phyloP scores from a whole-genome alignment of 2,797 vertebrate genomes.

The Myripristis jacobus region DNA sequence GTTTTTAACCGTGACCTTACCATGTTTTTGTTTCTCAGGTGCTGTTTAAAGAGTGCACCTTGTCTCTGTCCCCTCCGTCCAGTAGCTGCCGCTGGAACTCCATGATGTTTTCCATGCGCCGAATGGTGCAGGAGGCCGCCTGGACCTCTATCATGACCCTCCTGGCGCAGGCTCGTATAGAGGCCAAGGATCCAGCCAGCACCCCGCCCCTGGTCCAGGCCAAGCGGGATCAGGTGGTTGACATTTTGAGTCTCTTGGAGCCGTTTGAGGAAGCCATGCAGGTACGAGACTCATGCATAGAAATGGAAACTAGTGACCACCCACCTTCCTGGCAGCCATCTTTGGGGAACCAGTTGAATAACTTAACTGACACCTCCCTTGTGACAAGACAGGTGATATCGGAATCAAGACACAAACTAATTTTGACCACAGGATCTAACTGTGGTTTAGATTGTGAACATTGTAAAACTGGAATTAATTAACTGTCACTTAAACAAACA shows the following conservation, averaged over 20 bases:
- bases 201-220: constrained; percentile 79
- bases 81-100: constrained; percentile 81
- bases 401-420: too few species aligned
- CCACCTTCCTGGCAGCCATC: too few species aligned
- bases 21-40: constrained; percentile 52
- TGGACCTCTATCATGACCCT: constrained; percentile 78
- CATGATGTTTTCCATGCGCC: constrained; percentile 72
- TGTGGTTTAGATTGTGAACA: too few species aligned
- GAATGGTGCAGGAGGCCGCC: constrained; percentile 73
- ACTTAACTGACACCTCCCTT: too few species aligned
- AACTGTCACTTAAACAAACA: too few species aligned
- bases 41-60: constrained; percentile 75
- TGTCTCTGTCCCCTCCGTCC: constrained; percentile 74
- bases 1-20: too few species aligned
- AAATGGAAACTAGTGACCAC: too few species aligned
- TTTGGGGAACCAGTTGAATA: too few species aligned
- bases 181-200: constrained; percentile 68
- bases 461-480: too few species aligned
- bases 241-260: constrained; percentile 81
- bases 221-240: constrained; percentile 80
- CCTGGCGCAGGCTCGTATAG: constrained; percentile 81
- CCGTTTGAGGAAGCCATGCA: constrained; percentile 83
- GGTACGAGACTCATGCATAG: too few species aligned
- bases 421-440: too few species aligned
- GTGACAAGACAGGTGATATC: too few species aligned